These are phyloP conservation scores for Hiodon alosoides DNA, from an alignment of 2,113 vertebrate species.

Conservation along the genomic window DNA sequence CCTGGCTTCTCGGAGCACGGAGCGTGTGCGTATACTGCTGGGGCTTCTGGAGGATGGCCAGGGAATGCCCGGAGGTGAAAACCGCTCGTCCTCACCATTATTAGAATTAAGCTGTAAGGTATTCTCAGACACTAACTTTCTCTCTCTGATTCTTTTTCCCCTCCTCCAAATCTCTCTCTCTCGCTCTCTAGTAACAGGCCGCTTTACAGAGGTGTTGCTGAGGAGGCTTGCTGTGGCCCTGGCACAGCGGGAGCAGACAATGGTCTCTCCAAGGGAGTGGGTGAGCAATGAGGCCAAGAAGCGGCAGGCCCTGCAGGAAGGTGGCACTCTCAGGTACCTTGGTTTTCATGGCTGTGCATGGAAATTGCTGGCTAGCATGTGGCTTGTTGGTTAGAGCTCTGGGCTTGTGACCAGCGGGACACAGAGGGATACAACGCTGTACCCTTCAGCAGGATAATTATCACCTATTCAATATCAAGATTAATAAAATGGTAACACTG, in stretches of 20 bases:
- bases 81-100: not conserved
- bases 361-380: no score
- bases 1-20: constrained; percentile 44
- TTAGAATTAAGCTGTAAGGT: no score
- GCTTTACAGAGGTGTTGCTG: constrained; percentile 51
- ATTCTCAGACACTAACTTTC: not conserved
- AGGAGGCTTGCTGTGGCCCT: constrained; percentile 41
- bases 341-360: no score
- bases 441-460: no score
- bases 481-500: no score
- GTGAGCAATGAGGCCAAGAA: constrained; percentile 54
- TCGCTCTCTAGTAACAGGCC: constrained; percentile 31
- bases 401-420: no score
- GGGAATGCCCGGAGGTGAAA: constrained; percentile 39
- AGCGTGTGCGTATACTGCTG: constrained; percentile 51
- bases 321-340: constrained; percentile 60
- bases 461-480: no score
- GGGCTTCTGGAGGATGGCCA: constrained; percentile 39
- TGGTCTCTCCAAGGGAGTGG: constrained; percentile 48
- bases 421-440: not conserved
- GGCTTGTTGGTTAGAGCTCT: no score
- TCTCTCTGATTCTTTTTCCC: not conserved
- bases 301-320: constrained; percentile 59
- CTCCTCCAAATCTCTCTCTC: not conserved
- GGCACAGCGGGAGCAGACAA: constrained; percentile 45